Base-by-base conservation (phyloP, 1,140 invertebrate species). In the Holcopasites calliopsidis region DNA sequence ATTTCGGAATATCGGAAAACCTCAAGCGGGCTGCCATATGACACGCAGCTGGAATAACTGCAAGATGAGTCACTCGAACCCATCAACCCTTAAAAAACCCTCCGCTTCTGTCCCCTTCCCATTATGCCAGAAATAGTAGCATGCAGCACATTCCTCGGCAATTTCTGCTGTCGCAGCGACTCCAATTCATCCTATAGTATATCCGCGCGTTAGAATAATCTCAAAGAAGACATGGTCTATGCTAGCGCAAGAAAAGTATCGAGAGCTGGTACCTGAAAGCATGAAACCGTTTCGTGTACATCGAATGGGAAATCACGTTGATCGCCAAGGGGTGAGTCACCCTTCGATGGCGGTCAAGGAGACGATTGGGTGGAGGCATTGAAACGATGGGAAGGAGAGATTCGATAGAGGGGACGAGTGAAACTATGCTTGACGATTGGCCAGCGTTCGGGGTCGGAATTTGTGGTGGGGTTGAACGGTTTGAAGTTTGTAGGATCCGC, bases 271-370 rank as follows among this genome's bases (percentile, higher is more conserved):
- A 61, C 28, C 50, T 49, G 35, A 44, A 61, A 66, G 50, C 40
- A 21, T 50, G 49, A 21, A 33, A 65, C 35, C 42, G 65, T 74
- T 74, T 55, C 16, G 28, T 71, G 66, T 31, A 42, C 58, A n/a
- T n/a, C 61, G 60, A 72, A 58, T 54, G 75, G 61, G 31, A 82
- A 73, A 73, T 82, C 69, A 33, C 42, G 11, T 13, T 72, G 38
- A 40, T 72, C 54, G 26, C 23, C 23, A 28, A n/a, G 64, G 75
- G 64, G 69, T 82, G 80, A 82, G 57, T 82, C 79, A 82, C 79
- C 75, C 74, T 49, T 21, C 33, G 58, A 74, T 74, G 80, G 81
- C 74, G 68, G 80, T 81, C 80, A 81, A 77, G 79, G 64, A 81
- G 52, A 77, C 62, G 72, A 80, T 77, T 76, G 66, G 74, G 44